Evolutionary conservation across 2,113 vertebrate genomes (phyloP), one percentile per base, ranked within the genome.

Genomic region (mouse (Mus musculus)): DNA sequence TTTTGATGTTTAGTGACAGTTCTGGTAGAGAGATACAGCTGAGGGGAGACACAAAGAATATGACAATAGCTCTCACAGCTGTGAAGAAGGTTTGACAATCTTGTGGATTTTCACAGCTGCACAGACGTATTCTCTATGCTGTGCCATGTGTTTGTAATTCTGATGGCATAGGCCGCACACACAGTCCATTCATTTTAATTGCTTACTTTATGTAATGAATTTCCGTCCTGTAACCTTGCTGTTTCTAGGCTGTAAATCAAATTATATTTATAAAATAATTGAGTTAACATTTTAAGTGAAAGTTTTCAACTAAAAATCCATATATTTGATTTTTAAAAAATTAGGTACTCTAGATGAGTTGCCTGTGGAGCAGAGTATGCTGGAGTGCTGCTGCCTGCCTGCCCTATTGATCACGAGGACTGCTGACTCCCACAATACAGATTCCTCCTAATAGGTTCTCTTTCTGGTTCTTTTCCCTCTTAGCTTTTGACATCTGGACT

Each of bases 1-100:
- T 93, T 97, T 88, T 95, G n/a, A 72, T 92, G 39, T 76, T 92
- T 54, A 90, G 20, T 93, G 80, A 96, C 42, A 85, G 91, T 67
- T 42, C 36, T 89, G 39, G 5, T 89, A 89, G 75, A 63, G n/a
- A 28, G 11, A 54, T 87, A 52, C 65, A 96, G 78, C 94, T 95
- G 65, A 69, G 87, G 71, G 20, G 52, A 95, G 72, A 93, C 93
- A 80, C 73, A 63, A 87, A 81, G 56, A n/a, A 78, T 33, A 46
- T 94, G 88, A 92, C 6, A 75, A 69, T 71, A 78, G 77, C 78
- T 94, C 26, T 81, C 90, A 90, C 69, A 97, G 63, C 42, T 87
- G 11, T 75, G 42, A 6, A 75, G 78, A 92, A 54, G 36, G 6
- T 88, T 94, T 93, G 88, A 85, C 65, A 94, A 3, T 7, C 61